Percentiles rank a stretch among this genome's conserved stretches.
These are phyloP conservation scores for Cantharis rustica DNA, from an alignment of 2,888 invertebrate species.

Conservation along the genomic window DNA sequence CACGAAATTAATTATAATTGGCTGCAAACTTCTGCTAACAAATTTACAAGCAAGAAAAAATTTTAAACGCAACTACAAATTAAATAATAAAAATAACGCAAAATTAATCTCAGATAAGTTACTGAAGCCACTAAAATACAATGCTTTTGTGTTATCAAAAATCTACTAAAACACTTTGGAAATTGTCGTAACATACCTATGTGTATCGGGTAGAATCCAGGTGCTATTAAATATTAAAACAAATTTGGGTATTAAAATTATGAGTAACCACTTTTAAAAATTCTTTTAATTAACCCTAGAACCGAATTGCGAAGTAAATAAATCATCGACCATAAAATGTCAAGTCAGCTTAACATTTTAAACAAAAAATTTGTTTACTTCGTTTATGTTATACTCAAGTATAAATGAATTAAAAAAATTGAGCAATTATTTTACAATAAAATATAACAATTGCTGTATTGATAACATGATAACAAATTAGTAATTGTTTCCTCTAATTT, in stretches of 20 bases:
- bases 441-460: background rate
- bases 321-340: background rate
- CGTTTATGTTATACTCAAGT: background rate
- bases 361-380: background rate
- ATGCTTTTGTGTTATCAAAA: background rate
- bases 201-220: constrained; percentile 24
- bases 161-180: background rate
- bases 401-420: background rate
- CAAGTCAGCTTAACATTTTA: background rate
- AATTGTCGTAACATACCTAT: constrained; percentile 19
- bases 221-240: constrained; percentile 10
- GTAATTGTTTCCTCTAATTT: background rate
- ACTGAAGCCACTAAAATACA: background rate
- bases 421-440: background rate
- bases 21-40: background rate
- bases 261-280: background rate
- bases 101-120: background rate
- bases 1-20: background rate
- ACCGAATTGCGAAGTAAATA: background rate
- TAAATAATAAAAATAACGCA: background rate
- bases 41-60: background rate
- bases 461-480: background rate
- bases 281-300: background rate
- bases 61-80: background rate
- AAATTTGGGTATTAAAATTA: background rate